phyloP scores from a whole-genome alignment of 1,140 invertebrate species.

The Drosophila bocqueti region DNA sequence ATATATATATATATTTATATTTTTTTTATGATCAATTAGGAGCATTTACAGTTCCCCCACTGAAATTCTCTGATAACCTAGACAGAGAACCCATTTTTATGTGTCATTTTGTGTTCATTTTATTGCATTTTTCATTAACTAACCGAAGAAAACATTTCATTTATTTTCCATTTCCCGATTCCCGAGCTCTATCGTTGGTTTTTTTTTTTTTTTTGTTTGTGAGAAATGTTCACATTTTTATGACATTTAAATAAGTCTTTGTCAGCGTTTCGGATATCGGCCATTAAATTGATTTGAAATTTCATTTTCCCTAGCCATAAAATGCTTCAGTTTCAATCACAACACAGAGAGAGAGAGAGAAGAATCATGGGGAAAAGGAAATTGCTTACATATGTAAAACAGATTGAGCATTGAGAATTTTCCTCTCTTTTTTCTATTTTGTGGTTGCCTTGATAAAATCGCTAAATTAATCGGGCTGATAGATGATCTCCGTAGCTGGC shows the following conservation, averaged over 20 bases:
- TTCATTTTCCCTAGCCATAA: slow-evolving; percentile 43
- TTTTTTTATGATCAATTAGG: slow-evolving; percentile 74
- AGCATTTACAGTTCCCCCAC: slow-evolving; percentile 66
- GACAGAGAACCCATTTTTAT: slow-evolving; percentile 43
- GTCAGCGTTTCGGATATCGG: slow-evolving; percentile 71
- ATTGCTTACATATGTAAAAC: slow-evolving; percentile 64
- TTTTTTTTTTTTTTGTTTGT: slow-evolving; percentile 28
- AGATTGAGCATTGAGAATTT: slow-evolving; percentile 58
- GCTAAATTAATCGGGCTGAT: slow-evolving; percentile 66
- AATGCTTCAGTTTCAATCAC: slow-evolving; percentile 61
- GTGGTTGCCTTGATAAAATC: slow-evolving; percentile 62
- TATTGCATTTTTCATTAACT: slow-evolving; percentile 79
- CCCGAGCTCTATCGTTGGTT: slow-evolving; percentile 3
- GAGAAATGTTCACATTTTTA: slow-evolving; percentile 70
- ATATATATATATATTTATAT: slow-evolving; percentile 16
- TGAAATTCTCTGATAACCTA: slow-evolving; percentile 24
- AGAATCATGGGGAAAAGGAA: slow-evolving; percentile 8
- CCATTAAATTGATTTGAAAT: slow-evolving; percentile 62
- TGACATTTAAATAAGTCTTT: slow-evolving; percentile 80
- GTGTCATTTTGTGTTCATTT: slow-evolving; percentile 73
- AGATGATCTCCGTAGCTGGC: slow-evolving; percentile 42
- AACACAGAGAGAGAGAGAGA: slow-evolving; percentile 20
- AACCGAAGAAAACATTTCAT: slow-evolving; percentile 75
- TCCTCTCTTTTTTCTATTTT: neutral
- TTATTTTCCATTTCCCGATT: slow-evolving; percentile 50